Base-by-base conservation (phyloP, 2,113 vertebrate species). In the Lathamus discolor region DNA sequence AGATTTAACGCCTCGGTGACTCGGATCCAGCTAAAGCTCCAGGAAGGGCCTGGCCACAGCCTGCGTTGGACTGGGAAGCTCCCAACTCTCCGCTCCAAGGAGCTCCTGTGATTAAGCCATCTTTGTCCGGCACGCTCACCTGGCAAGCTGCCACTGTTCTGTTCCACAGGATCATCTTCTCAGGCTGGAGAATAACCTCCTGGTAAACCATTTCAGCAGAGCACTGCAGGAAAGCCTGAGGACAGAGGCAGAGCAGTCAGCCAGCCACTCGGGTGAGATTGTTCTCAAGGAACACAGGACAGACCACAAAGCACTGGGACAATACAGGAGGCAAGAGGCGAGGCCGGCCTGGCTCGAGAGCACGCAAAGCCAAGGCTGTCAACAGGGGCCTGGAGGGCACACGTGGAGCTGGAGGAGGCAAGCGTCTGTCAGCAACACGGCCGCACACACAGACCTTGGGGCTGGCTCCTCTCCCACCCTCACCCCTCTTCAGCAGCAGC, bases 81-180 rank as follows among this genome's bases (percentile, higher is more conserved):
- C 86, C 93, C 46, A 68, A 23, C 95, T 94, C 95, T 88, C 86
- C 55, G 93, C 95, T 94, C 93, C 93, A 91, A 95, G 95, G 95
- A 95, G 94, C 94, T 95, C 46, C 96, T 96, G 96, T 96, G 93
- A 97, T 97, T 96, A 96, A 96, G 93, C 96, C 96, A 96, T 95
- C 96, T 94, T 95, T 96, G 96, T 96, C 96, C 93, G 0, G 92
- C 93, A 81, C 91, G 55, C 97, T 97, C 83, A 99, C 99, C 99
- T 99, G 99, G 97, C 99, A 99, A 37, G 93, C 98, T 3, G 99
- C 98, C 89, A 99, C 97, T 0, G 99, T 99, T 98, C 96, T 98
- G 97, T 99, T 99, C 99, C 99, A 99, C 61, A 99, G 98, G 83
- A 98, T 98, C 98, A 99, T 99, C 97, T 99, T 99, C 97, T 99